Evolutionary conservation across 2,888 invertebrate species (phyloP), one percentile per base, ranked within the genome.

Genomic region (Dynastes maya): DNA sequence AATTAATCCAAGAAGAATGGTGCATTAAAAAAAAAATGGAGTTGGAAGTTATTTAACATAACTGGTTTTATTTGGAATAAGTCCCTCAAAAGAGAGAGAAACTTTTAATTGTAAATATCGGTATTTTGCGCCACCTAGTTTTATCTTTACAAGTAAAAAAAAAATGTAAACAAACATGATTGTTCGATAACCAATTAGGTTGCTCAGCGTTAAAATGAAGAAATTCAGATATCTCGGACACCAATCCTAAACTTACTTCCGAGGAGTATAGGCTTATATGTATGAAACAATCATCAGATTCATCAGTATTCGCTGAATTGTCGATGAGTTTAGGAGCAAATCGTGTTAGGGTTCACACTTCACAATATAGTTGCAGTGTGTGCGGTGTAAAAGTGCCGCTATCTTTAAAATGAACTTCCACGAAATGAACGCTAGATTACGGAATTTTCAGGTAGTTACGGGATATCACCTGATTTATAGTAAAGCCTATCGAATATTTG

Each of bases 371-470:
- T 55, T 55, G 32, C 32, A 32, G 4, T 32, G 0, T 5, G 53
- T 53, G 55, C 13, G 6, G 1, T 16, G n/a, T 16, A 55, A 55
- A 55, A n/a, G 55, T 55, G 13, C 6, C 0, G 16, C 13, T 22
- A 2, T 6, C 55, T 55, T 61, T 6, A 61, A 27, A 6, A 61
- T 61, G 61, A 29, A 61, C 2, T 13, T 16, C n/a, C 11, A 11
- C 27, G 49, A 22, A 68, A 11, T 68, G 3, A 13, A 3, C 9
- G 2, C 45, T 8, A 45, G 68, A 51, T 27, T 68, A 49, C 9
- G 4, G 9, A 68, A 45, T 9, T 68, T 68, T 68, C 68, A 68
- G 49, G 27, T 51, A 45, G 27, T 5, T 27, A 61, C 72, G 9
- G 61, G 61, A 27, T 72, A 72, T 45, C n/a, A 13, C 13, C 37